Evolutionary conservation across 2,888 invertebrate genomes (phyloP), one percentile per base, ranked within the genome.

Genomic region (Mamestra brassicae): DNA sequence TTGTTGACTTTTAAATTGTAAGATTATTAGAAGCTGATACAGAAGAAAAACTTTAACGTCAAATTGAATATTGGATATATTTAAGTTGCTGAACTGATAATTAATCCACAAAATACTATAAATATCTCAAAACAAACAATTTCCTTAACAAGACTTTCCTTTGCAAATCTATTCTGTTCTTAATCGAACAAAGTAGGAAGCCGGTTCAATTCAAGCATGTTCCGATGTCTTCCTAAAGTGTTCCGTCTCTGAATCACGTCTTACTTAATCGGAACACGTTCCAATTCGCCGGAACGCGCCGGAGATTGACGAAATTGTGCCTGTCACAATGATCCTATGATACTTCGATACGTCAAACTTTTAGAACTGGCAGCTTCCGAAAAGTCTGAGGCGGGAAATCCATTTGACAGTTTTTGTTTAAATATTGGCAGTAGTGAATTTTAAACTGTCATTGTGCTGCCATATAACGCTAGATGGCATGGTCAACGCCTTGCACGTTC

Each of bases 221-320:
- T 83, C 86, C 86, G 83, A 92, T 90, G 90, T 90, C 89, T 90
- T 92, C 89, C 90, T 83, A 84, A 88, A 83, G 61, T 71, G 78
- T 81, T 83, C 76, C 61, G 78, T 70, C 75, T 74, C 78, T 70
- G 75, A 78, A 86, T 79, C 84, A 81, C 87, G 85, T 87, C 79
- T 84, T 79, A 74, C 67, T 71, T 85, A 87, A 83, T 84, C 88
- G 83, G 86, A 85, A 86, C 84, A 86, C 86, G 88, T 89, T 86
- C 85, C 85, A 83, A 86, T 85, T 81, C 74, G 81, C 88, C 89
- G 88, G 89, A 88, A 88, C 87, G 85, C 69, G 87, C 92, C 92
- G 92, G 92, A 92, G 92, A 92, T 92, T 92, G 92, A 90, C 88
- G 89, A 86, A 90, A 90, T 90, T 89, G 88, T 84, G 88, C 83